Evolutionary conservation across 2,888 invertebrate genomes (phyloP), one percentile per base, ranked within the genome.

Genomic region (Bellardia pandia): DNA sequence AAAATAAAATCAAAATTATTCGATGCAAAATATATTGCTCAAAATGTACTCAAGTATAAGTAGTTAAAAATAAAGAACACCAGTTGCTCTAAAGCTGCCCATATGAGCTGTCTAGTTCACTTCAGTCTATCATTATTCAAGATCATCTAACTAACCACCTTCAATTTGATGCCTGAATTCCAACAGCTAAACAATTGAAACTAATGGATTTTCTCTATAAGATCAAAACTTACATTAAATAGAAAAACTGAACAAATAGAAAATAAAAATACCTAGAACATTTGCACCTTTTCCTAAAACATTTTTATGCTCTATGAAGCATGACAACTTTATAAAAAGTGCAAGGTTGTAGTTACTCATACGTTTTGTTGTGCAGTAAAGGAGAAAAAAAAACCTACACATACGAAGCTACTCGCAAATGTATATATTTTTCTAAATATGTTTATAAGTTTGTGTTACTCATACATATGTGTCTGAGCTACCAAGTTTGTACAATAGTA

Each of bases 221-320:
- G 60, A 76, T 58, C 69, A 60, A 85, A 78, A 66, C 64, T 58
- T 60, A 13, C 60, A 68, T 60, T 58, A 40, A 37, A 60, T 40
- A 16, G 33, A 51, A 60, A 37, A 68, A 64, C 69, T 53, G 23
- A 45, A 51, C 51, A 77, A 60, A 45, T 8, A 16, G 3, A 45
- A 74, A 9, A 45, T 45, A 74, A 51, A 76, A 64, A 30, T n/a
- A 14, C 64, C 74, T 60, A 66, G 1, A 75, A 80, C 62, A 76
- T 80, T 80, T 85, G 69, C 82, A 78, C 81, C 81, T 60, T 81
- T 80, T 69, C 66, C 66, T 74, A 62, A 53, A 85, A 78, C 87
- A 78, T 85, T 87, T 87, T 87, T 85, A 81, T 85, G 87, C 81
- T 87, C 58, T 75, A 48, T 71, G 78, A 87, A 87, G 87, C 87